Evolutionary conservation across 1,140 invertebrate genomes (phyloP).

Genomic region (Himalopsyche phryganea): DNA sequence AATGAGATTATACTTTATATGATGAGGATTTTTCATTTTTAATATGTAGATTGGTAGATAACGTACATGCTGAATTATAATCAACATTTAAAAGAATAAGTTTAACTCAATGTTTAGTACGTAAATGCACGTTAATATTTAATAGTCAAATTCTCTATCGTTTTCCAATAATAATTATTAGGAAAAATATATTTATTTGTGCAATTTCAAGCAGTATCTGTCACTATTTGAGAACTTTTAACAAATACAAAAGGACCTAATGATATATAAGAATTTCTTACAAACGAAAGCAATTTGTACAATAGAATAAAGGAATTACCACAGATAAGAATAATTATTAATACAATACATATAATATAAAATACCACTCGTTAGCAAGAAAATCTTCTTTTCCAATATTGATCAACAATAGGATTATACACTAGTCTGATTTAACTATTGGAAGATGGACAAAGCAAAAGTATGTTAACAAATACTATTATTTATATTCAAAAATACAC

Average conservation of each 20-base stretch:
- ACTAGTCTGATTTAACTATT: too few relatives aligned
- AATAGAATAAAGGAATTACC: not conserved
- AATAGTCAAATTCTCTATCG: not conserved
- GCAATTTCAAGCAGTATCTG: not conserved
- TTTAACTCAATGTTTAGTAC: too few relatives aligned
- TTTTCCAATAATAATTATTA: not conserved
- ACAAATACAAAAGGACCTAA: too few relatives aligned
- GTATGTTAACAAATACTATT: not conserved
- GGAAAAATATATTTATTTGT: not conserved
- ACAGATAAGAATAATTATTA: not conserved
- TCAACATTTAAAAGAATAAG: too few relatives aligned
- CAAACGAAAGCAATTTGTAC: conserved; percentile 1
- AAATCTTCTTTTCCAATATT: not conserved
- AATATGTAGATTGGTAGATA: too few relatives aligned
- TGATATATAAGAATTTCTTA: too few relatives aligned
- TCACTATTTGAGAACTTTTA: not conserved
- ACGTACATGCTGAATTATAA: too few relatives aligned
- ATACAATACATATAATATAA: not conserved
- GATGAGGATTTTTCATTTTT: too few relatives aligned
- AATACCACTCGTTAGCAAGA: not conserved
- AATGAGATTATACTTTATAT: too few relatives aligned
- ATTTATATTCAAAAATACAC: not conserved
- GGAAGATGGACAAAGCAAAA: not conserved
- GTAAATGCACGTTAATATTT: too few relatives aligned
- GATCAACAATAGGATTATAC: not conserved